Base-by-base conservation (phyloP, 2,797 vertebrate species). In the Myoxocephalus aenaeus region DNA sequence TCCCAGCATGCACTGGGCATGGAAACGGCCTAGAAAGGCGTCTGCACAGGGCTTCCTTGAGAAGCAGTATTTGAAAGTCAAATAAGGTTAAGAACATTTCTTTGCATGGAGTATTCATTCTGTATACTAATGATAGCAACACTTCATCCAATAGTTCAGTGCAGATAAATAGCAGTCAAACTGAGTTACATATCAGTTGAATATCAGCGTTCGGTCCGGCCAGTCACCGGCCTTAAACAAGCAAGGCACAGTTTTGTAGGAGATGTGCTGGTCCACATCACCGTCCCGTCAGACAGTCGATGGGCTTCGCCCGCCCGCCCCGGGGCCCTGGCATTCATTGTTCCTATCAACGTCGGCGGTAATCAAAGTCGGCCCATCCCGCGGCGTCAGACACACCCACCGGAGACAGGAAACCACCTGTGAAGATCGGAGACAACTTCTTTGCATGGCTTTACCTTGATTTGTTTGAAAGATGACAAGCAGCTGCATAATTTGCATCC, bases 371-470 rank as follows among this genome's bases (percentile, higher is more conserved):
- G 56, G 25, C 3, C 20, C 32, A 18, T 29, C 46, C 20, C 62
- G 68, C 48, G 38, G 34, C 40, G 1, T 63, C 36, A 22, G 46
- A 54, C 38, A 48, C 48, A 56, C 72, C 48, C 18, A 7, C 20
- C 46, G 11, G 18, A 4, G 40, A 69, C 38, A 62, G 40, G 40
- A 48, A n/a, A 76, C 29, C 15, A 48, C 77, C 25, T 81, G 80
- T 88, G 18, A 62, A 51, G 54, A 44, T 32, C 4, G 59, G 42
- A 56, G 70, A 22, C 46, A 71, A 32, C 64, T 17, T 54, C 77
- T 95, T 96, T 96, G 93, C 93, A 94, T 95, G 73, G 65, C 84
- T 91, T 87, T 90, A 86, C 75, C 58, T 89, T 62, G 1, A 94
- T 96, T 96, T 96, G 94, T 92, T 93, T 96, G 88, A 82, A 64